Base-by-base conservation (phyloP, 2,888 invertebrate species). In the Elegia similella region DNA sequence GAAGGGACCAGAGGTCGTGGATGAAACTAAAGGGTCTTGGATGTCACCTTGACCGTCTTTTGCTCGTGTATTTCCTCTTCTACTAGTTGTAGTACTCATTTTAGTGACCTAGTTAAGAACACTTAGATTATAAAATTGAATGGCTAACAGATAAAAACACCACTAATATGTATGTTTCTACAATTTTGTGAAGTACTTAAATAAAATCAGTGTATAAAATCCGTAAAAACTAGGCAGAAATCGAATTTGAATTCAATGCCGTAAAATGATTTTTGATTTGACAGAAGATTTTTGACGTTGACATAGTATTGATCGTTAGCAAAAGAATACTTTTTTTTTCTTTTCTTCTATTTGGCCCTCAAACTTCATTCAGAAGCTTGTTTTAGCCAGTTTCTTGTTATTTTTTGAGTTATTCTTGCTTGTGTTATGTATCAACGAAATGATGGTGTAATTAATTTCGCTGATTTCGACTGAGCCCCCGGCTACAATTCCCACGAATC, bases 11-110 rank as follows among this genome's bases (percentile, higher is more conserved):
- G 67, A 76, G 68, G 77, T 78, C 56, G 89, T 85, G 62, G 90
- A 88, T 62, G 89, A 82, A 67, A 91, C 76, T 67, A 76, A 74
- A 59, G 85, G 82, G 69, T 86, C 89, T 84, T 91, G 88, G 69
- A 89, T 73, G 69, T 83, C 83, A 87, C 86, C 86, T 87, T 79
- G 75, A 69, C 68, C 67, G 61, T 68, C 69, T 53, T 59, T 59
- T 53, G 50, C 59, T 58, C 56, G 63, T 55, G 64, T 15, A 57
- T 61, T 72, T 63, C 63, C 59, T 68, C 66, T 71, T 70, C 79
- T 73, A 59, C 67, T 60, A 64, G 67, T 69, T 66, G 54, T 69
- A 68, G 70, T 69, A 66, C 64, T 81, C 80, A 83, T 82, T 59
- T 68, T 76, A 70, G 65, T 67, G 58, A 67, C 65, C 65, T 67